Evolutionary conservation across 1,140 invertebrate genomes (phyloP), one percentile per base, ranked within the genome.

Genomic region (Orussus abietinus): DNA sequence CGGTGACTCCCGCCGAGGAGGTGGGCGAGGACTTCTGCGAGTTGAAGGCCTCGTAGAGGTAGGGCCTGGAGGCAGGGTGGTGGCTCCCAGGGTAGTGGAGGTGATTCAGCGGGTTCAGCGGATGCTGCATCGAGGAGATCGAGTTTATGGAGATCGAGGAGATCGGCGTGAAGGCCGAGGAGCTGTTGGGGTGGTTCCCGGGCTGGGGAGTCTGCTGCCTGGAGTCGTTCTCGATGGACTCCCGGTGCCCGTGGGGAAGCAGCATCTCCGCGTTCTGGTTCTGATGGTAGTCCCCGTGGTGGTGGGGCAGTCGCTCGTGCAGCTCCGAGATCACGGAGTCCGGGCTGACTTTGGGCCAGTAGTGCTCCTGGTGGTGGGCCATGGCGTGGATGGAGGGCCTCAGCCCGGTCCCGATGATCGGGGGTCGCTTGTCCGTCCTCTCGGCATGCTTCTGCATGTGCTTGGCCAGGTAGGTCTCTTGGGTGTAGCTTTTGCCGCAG

Each of bases 361-460:
- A 87, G 49, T 87, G 84, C 22, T 88, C 85, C 40, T 79, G 78
- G 53, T 72, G 60, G 50, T 76, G 79, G 61, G 75, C 36, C 56
- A 72, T 68, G 15, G 68, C 61, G 42, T 72, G 68, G 62, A 80
- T 68, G 72, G 64, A 52, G 74, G 84, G 60, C 84, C 77, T 50
- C 66, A 85, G 33, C 63, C 78, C 69, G 5, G 71, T 70, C 5
- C 77, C 74, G 38, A 77, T 75, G 41, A 90, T 90, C 0, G 88
- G 86, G 18, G 88, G 87, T 58, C 90, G 77, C 69, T 94, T 93
- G 66, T 95, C 91, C 35, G 90, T 86, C 45, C 91, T 75, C 55
- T 96, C 89, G 7, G 90, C 85, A 63, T 99, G 96, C 64, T 99
- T 99, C 64, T 96, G 92, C 92, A 99, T 93, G 72, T 99, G 96